Percentiles rank a stretch among this genome's conserved stretches.
Evolutionary conservation across 2,113 vertebrate species (phyloP).

Genomic region (Struthidea cinerea): DNA sequence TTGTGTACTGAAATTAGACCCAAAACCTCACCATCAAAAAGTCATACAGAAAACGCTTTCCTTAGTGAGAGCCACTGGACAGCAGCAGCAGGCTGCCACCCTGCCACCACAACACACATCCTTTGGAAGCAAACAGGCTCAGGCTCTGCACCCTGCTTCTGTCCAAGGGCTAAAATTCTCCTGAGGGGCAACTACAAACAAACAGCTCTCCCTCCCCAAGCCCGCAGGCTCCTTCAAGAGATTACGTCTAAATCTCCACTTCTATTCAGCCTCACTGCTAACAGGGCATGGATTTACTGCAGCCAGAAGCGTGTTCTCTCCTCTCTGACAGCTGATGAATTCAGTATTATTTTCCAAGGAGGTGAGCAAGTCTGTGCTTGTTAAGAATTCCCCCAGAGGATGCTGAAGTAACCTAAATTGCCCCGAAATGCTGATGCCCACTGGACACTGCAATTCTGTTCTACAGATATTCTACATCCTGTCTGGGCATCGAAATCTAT

Average conservation of each 20-base stretch:
- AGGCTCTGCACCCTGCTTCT: not conserved
- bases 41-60: fast-evolving
- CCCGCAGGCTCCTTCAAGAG: not conserved
- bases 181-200: not conserved
- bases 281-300: not conserved
- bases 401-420: not conserved
- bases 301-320: not conserved
- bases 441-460: not conserved
- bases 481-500: not conserved
- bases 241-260: not conserved
- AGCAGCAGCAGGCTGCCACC: not conserved
- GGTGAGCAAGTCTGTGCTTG: not conserved
- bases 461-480: not conserved
- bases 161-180: not conserved
- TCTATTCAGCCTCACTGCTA: not conserved
- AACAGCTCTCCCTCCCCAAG: not conserved
- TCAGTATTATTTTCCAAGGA: not conserved
- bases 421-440: not conserved
- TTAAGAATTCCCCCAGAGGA: not conserved
- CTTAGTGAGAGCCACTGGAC: not conserved
- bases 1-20: not conserved
- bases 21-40: not conserved
- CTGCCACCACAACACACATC: not conserved
- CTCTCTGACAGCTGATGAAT: not conserved
- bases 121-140: not conserved